These are phyloP conservation scores for Sander vitreus DNA, from an alignment of 2,113 vertebrate genomes.

Conservation along the genomic window DNA sequence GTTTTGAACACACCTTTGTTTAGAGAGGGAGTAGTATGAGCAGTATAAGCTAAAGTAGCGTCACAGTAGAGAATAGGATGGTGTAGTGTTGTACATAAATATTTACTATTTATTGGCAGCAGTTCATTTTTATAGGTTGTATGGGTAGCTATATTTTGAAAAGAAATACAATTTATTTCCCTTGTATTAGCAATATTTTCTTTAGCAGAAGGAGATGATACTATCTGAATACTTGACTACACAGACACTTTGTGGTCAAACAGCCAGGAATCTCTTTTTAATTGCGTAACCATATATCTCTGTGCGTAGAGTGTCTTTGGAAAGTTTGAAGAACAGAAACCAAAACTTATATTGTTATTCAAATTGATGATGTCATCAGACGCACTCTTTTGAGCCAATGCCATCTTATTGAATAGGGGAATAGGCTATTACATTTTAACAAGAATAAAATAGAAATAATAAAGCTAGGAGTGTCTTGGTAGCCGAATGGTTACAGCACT, in stretches of 20 bases:
- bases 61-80: background rate
- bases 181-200: too few species aligned
- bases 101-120: background rate
- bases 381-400: background rate
- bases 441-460: background rate
- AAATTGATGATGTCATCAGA: background rate
- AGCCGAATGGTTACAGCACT: too few species aligned
- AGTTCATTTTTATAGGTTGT: too few species aligned
- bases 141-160: too few species aligned
- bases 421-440: background rate
- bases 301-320: background rate
- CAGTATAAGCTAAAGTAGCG: background rate
- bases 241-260: slow-evolving; percentile 13
- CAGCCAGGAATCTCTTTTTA: background rate
- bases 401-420: background rate
- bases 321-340: background rate
- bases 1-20: slow-evolving; percentile 68
- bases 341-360: background rate
- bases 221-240: background rate
- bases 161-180: background rate
- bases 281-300: background rate
- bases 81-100: background rate
- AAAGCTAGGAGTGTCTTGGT: too few species aligned
- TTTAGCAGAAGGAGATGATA: background rate
- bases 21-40: slow-evolving; percentile 13